phyloP scores from a whole-genome alignment of 2,888 invertebrate species.

The Pyralis farinalis region DNA sequence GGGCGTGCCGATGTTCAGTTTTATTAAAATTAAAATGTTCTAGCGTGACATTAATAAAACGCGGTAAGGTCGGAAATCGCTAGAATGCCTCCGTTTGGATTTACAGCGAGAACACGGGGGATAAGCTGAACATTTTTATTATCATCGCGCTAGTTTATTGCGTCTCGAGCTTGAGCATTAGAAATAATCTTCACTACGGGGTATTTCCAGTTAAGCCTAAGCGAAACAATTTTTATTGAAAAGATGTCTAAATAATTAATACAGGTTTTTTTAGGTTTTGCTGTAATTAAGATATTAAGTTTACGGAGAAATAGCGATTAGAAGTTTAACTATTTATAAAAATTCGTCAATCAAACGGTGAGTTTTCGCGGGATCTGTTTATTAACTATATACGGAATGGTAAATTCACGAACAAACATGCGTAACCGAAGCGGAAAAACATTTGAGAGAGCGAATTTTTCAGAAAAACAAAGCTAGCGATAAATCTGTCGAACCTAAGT shows the following conservation, averaged over 20 bases:
- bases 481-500: slow-evolving; percentile 58
- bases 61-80: slow-evolving; percentile 62
- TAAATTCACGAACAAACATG: slow-evolving; percentile 24
- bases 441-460: slow-evolving; percentile 43
- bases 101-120: slow-evolving; percentile 63
- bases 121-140: slow-evolving; percentile 74
- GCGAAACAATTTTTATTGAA: slow-evolving; percentile 33
- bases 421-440: slow-evolving; percentile 30
- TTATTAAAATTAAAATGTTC: slow-evolving; percentile 79
- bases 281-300: background rate
- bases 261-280: too few species aligned
- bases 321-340: too few species aligned
- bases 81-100: slow-evolving; percentile 48
- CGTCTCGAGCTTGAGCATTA: slow-evolving; percentile 66
- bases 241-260: slow-evolving; percentile 25
- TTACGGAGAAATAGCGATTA: background rate
- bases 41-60: slow-evolving; percentile 70
- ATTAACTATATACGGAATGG: too few species aligned
- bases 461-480: slow-evolving; percentile 52
- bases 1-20: slow-evolving; percentile 77
- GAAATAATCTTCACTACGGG: slow-evolving; percentile 63
- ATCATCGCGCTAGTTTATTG: slow-evolving; percentile 72
- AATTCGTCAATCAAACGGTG: too few species aligned
- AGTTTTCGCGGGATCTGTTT: too few species aligned
- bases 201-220: slow-evolving; percentile 47